Evolutionary conservation across 2,888 invertebrate genomes (phyloP).

Genomic region (Oasisia sp.): DNA sequence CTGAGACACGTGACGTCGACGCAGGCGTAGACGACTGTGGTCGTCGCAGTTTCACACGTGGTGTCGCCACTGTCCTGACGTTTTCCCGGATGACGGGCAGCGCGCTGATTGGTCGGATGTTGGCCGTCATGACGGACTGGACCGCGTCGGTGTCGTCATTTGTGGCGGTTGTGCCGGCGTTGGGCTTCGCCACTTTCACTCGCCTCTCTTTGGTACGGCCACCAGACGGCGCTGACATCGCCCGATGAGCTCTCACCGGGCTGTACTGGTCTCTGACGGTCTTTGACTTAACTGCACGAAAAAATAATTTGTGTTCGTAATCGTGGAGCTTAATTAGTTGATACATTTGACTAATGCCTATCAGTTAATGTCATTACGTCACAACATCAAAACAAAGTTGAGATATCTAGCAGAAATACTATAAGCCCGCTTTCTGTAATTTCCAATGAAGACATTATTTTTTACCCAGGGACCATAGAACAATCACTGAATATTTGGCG

Average conservation of each 20-base stretch:
- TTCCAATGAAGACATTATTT: too few relatives aligned
- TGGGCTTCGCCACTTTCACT: background rate
- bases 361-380: too few relatives aligned
- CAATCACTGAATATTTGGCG: too few relatives aligned
- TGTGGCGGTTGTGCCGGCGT: background rate
- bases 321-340: too few relatives aligned
- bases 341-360: too few relatives aligned
- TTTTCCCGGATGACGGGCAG: background rate
- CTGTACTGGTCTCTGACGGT: background rate
- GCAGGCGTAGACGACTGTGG: conserved; percentile 21
- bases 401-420: too few relatives aligned
- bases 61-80: background rate
- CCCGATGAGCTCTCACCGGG: background rate
- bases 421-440: too few relatives aligned
- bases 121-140: background rate
- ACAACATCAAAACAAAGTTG: too few relatives aligned
- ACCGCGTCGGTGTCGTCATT: background rate
- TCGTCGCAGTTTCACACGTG: background rate
- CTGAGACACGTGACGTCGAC: background rate
- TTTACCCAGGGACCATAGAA: too few relatives aligned
- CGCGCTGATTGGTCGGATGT: background rate
- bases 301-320: background rate
- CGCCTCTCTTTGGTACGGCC: background rate
- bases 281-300: background rate
- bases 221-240: conserved; percentile 19